Percentiles rank a stretch among this genome's conserved stretches.
These are phyloP conservation scores for Tupaia tana DNA, from an alignment of 2,113 vertebrate species.

Conservation along the genomic window DNA sequence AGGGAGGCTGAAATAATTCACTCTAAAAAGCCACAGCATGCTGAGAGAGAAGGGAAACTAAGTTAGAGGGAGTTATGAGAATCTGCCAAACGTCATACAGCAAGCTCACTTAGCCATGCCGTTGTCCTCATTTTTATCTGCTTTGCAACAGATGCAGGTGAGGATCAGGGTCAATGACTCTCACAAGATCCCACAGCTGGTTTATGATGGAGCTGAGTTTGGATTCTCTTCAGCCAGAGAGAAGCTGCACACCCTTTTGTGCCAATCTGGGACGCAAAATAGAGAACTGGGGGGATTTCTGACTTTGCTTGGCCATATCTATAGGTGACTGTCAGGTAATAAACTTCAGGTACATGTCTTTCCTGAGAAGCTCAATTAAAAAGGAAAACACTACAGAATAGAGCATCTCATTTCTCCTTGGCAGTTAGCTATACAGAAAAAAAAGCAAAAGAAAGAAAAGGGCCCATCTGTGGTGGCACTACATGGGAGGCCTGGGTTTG, in stretches of 20 bases:
- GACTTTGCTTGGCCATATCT: background rate
- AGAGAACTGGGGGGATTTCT: background rate
- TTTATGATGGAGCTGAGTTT: constrained; percentile 1
- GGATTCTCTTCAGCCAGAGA: constrained; percentile 28
- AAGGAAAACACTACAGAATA: constrained; percentile 43
- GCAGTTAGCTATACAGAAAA: constrained; percentile 37
- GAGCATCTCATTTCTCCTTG: constrained; percentile 42
- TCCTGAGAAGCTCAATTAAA: constrained; percentile 68
- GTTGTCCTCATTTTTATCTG: constrained; percentile 5
- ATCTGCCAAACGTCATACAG: background rate
- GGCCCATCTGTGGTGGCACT: too few species aligned
- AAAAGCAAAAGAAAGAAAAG: background rate
- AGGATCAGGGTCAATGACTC: background rate
- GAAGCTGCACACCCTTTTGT: background rate
- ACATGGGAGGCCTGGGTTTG: too few species aligned
- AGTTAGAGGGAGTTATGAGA: background rate
- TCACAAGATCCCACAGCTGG: constrained; percentile 10
- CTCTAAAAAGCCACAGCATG: background rate
- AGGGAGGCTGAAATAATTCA: background rate
- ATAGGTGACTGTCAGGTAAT: background rate
- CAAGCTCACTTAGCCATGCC: background rate
- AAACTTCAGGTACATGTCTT: background rate
- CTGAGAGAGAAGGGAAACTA: constrained; percentile 31
- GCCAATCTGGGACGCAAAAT: background rate
- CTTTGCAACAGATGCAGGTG: constrained; percentile 18